Percentiles rank a stretch among this genome's conserved stretches.
Conservation (phyloP, 2,797 vertebrate species). For the Kryptopterus vitreolus region DNA sequence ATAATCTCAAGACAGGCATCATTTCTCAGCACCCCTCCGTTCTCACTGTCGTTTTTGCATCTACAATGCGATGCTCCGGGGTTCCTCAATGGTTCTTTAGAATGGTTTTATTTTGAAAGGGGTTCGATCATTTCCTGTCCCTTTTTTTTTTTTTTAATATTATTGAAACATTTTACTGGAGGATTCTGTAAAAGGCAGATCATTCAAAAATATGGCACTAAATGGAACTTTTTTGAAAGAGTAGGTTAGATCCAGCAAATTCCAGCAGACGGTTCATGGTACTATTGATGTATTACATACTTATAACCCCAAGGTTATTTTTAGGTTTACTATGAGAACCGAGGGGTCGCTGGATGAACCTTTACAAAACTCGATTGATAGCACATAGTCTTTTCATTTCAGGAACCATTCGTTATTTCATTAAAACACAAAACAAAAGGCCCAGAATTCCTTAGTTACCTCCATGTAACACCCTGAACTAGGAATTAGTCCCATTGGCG, state of each 20-base stretch:
- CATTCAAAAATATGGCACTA: background rate
- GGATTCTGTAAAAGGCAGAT: background rate
- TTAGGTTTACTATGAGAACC: slow-evolving; percentile 15
- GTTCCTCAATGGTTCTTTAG: background rate
- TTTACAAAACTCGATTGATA: slow-evolving; percentile 45
- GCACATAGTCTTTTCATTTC: slow-evolving; percentile 27
- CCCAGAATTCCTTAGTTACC: slow-evolving; percentile 58
- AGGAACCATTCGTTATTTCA: slow-evolving; percentile 53
- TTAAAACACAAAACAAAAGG: slow-evolving; percentile 39
- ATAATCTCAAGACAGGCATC: slow-evolving; percentile 52
- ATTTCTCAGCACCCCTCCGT: slow-evolving; percentile 50
- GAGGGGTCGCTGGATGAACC: slow-evolving; percentile 53
- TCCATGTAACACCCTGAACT: slow-evolving; percentile 31
- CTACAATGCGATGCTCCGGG: background rate
- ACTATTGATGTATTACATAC: slow-evolving; percentile 17
- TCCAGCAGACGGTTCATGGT: slow-evolving; percentile 24
- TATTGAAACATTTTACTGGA: background rate
- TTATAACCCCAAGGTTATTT: slow-evolving; percentile 13
- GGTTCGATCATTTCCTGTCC: background rate
- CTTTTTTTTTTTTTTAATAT: background rate
- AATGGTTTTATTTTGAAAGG: background rate
- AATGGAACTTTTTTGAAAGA: background rate
- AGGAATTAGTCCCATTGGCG: slow-evolving; percentile 3
- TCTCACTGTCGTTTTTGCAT: slow-evolving; percentile 31
- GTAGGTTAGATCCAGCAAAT: background rate